phyloP scores from a whole-genome alignment of 2,797 vertebrate genomes.

The Periophthalmus magnuspinnatus region DNA sequence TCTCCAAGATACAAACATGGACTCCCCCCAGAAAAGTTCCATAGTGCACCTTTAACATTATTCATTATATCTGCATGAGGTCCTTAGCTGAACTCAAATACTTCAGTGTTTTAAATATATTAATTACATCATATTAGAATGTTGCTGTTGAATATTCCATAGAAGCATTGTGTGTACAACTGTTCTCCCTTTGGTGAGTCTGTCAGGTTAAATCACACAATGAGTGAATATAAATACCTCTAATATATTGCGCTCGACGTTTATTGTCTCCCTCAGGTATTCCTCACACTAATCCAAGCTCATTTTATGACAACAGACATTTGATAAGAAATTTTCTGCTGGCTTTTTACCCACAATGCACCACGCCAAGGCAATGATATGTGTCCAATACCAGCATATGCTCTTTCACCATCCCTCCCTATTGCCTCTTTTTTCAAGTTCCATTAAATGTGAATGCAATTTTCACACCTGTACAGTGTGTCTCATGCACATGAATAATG shows the following conservation, averaged over 20 bases:
- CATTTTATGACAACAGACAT: conserved; percentile 24
- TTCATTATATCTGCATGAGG: too few relatives aligned
- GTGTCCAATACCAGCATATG: conserved; percentile 40
- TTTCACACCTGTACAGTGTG: conserved; percentile 36
- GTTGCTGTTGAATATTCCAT: conserved; percentile 20
- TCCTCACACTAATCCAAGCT: conserved; percentile 15
- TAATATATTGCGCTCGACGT: conserved; percentile 34
- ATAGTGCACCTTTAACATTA: too few relatives aligned
- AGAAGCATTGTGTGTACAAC: conserved; percentile 21
- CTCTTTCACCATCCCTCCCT: conserved; percentile 25
- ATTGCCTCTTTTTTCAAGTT: conserved; percentile 48
- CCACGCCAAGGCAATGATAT: conserved; percentile 31
- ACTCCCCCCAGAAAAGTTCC: too few relatives aligned
- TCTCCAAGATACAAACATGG: too few relatives aligned
- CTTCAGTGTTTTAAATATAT: too few relatives aligned
- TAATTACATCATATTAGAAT: background rate
- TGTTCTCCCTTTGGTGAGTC: conserved; percentile 28
- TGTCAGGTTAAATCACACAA: conserved; percentile 25
- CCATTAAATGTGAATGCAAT: conserved; percentile 62
- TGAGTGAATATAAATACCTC: conserved; percentile 27
- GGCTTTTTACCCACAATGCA: conserved; percentile 14
- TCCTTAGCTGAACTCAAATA: too few relatives aligned
- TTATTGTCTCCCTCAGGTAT: conserved; percentile 40
- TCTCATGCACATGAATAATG: conserved; percentile 47
- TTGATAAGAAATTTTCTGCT: conserved; percentile 1